Conservation (phyloP, 1,140 invertebrate species). For the Trachymyrmex cornetzi region DNA sequence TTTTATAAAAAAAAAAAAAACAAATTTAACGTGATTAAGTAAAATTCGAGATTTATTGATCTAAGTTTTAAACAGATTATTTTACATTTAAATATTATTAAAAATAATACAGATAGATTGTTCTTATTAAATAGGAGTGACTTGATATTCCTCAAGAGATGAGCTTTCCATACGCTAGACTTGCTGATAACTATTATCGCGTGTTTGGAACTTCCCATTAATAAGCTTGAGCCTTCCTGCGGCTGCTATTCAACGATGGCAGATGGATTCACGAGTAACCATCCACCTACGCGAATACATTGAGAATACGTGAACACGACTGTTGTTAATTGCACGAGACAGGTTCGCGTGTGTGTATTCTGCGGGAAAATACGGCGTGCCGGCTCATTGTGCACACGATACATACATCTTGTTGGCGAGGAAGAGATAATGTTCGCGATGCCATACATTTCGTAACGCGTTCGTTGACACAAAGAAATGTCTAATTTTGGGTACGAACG, state of each 20-base stretch:
- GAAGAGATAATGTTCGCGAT: conserved; percentile 2
- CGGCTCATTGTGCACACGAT: conserved; percentile 39
- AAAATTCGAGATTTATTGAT: not conserved
- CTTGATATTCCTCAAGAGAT: not conserved
- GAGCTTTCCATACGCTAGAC: not conserved
- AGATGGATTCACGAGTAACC: conserved; percentile 34
- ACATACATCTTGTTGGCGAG: not conserved
- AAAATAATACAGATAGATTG: not conserved
- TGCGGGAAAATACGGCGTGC: conserved; percentile 41
- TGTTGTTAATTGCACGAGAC: conserved; percentile 55
- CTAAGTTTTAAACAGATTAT: not conserved
- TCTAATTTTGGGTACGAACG: conserved; percentile 37
- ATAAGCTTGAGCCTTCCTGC: conserved; percentile 32
- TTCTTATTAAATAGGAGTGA: not conserved
- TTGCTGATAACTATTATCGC: conserved; percentile 29
- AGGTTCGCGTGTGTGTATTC: conserved; percentile 20
- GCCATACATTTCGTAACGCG: conserved; percentile 26
- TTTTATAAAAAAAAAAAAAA: not conserved
- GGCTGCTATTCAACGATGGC: conserved; percentile 43
- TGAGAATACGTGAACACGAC: conserved; percentile 18
- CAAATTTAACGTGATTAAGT: not conserved
- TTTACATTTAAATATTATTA: too few species aligned
- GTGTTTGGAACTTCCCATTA: conserved; percentile 36
- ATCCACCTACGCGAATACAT: conserved; percentile 27
- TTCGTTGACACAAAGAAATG: conserved; percentile 35